Base-by-base conservation (phyloP, 2,888 invertebrate species). In the Parasteatoda lunata region DNA sequence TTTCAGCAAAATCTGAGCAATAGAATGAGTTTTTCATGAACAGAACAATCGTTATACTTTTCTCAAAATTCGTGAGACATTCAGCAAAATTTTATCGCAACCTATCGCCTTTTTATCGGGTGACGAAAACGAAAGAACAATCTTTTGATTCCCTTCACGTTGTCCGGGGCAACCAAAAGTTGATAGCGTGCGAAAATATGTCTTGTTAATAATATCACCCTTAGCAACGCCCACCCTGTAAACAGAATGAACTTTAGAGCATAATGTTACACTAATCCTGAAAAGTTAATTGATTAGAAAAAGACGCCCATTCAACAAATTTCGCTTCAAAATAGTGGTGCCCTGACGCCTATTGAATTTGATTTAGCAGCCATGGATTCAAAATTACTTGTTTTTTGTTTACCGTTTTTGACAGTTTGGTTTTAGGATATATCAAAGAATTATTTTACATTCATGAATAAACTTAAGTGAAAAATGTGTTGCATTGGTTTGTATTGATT, bases 161-260 rank as follows among this genome's bases (percentile, higher is more conserved):
- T 71, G 71, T 52, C 70, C 69, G 45, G 68, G 75, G 79, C 68
- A 79, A 78, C 84, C 11, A 11, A 30, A 9, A 30, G 64, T 8
- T 48, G 77, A 70, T 83, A 66, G 77, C 84, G 84, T 79, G 84
- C 75, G 75, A 84, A 73, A 30, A 59, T 59, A 54, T 66, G 49
- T 30, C 84, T 84, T 84, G 84, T 78, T 84, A 84, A 84, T 84
- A 84, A 84, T 66, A 73, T 84, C 84, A 84, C 84, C 84, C 84
- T 45, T 66, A 78, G 84, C 84, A 84, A 84, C 84, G 84, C 84
- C 84, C 78, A 84, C 84, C 79, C 84, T 84, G 84, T 79, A 84
- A 84, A 84, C 78, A 84, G 65, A 78, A 68, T 59, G 51, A 77
- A 30, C 47, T 68, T 54, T 45, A 51, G 77, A 59, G 69, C 75